Percentiles rank a stretch among this genome's conserved stretches.
phyloP scores from a whole-genome alignment of 1,140 invertebrate species.

The Drosophila mayri region DNA sequence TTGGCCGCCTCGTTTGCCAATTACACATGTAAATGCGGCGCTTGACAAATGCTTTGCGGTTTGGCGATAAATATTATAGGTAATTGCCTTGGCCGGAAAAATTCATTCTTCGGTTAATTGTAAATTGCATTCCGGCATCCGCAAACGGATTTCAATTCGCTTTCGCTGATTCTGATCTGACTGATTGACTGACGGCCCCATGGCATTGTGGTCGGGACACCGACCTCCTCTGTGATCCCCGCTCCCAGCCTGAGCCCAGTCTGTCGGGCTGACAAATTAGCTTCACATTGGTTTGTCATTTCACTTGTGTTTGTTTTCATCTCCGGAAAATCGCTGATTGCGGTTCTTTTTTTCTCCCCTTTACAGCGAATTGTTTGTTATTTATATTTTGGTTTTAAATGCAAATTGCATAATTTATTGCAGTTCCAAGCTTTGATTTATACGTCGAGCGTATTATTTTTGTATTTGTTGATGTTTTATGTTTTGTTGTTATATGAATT shows the following conservation, averaged over 20 bases:
- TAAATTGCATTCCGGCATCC: conserved; percentile 43
- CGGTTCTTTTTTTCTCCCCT: conserved; percentile 29
- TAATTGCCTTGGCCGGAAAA: conserved; percentile 58
- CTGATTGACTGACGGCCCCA: conserved; percentile 67
- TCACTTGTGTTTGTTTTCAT: conserved; percentile 40
- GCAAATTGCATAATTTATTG: conserved; percentile 77
- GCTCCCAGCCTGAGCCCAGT: conserved; percentile 1
- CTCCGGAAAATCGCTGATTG: conserved; percentile 37
- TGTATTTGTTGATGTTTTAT: conserved; percentile 54
- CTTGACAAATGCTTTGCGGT: conserved; percentile 71
- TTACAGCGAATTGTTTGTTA: conserved; percentile 41
- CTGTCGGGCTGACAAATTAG: conserved; percentile 73
- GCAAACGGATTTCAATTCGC: conserved; percentile 52
- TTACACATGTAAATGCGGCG: conserved; percentile 55
- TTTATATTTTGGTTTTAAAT: conserved; percentile 69
- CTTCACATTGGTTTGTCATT: conserved; percentile 73
- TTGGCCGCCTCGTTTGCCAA: conserved; percentile 9
- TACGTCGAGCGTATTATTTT: conserved; percentile 44
- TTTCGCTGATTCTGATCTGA: conserved; percentile 50
- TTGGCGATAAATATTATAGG: conserved; percentile 66
- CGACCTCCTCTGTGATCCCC: background rate
- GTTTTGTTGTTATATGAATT: conserved; percentile 43
- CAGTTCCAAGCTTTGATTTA: conserved; percentile 64
- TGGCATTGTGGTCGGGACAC: conserved; percentile 40
- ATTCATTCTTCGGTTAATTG: conserved; percentile 60